These are phyloP conservation scores for Muscicapa comitata DNA, from an alignment of 2,797 vertebrate genomes.

Conservation along the genomic window DNA sequence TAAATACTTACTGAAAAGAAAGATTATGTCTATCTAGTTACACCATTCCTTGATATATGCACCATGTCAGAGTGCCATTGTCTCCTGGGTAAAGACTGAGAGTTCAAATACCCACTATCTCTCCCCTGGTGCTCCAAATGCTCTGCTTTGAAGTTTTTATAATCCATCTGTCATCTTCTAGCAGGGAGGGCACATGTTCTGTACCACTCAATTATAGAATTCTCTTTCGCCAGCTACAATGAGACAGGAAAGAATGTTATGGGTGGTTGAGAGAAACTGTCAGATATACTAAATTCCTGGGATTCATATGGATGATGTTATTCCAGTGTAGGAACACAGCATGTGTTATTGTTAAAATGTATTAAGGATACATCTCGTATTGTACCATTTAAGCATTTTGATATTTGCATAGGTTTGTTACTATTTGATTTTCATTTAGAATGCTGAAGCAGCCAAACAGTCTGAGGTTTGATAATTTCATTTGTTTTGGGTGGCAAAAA, in stretches of 20 bases:
- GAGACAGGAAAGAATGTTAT: slow-evolving; percentile 91
- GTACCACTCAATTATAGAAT: slow-evolving; percentile 97
- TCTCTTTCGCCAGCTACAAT: slow-evolving; percentile 90
- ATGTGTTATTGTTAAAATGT: slow-evolving; percentile 75
- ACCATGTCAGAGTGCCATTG: slow-evolving; percentile 95
- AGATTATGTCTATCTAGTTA: slow-evolving; percentile 95
- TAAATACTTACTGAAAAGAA: slow-evolving; percentile 90
- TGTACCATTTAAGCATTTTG: slow-evolving; percentile 58
- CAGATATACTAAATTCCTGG: slow-evolving; percentile 87
- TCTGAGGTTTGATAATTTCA: slow-evolving; percentile 43
- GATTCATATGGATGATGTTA: slow-evolving; percentile 87
- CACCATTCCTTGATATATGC: slow-evolving; percentile 97
- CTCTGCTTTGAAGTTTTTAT: slow-evolving; percentile 99
- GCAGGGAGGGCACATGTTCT: slow-evolving; percentile 97
- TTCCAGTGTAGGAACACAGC: slow-evolving; percentile 84
- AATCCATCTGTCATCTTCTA: slow-evolving; percentile 99
- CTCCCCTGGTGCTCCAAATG: slow-evolving; percentile 96
- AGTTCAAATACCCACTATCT: slow-evolving; percentile 99
- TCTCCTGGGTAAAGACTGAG: slow-evolving; percentile 98
- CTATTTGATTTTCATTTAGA: slow-evolving; percentile 62
- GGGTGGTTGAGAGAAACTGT: slow-evolving; percentile 89
- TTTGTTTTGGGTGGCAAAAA: slow-evolving; percentile 41
- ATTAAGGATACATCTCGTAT: slow-evolving; percentile 67
- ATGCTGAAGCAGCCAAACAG: not conserved
- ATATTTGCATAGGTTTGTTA: slow-evolving; percentile 52